Base-by-base conservation (phyloP, 2,888 invertebrate species). In the Hirtodrosophila histrioides region DNA sequence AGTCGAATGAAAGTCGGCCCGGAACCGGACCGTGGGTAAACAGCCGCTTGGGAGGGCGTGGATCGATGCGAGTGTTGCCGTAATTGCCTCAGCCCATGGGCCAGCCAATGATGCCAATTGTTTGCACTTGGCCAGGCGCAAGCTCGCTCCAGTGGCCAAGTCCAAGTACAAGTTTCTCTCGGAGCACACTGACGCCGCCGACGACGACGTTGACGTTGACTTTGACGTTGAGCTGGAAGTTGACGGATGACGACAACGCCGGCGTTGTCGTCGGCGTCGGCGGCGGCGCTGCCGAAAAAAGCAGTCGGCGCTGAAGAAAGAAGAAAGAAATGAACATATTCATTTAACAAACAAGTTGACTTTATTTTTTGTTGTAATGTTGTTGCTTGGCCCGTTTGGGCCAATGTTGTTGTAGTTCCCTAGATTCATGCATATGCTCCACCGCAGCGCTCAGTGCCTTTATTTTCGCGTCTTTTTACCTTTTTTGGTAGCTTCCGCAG, bases 341-440 rank as follows among this genome's bases (percentile, higher is more conserved):
- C 87, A 84, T 54, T 84, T 86, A 88, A 86, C 84, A 86, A 88
- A 86, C 88, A 88, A 86, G 88, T 86, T 88, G 82, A 85, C 85
- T 85, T 84, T 84, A 88, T 88, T 88, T 76, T 54, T 54, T 41
- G 17, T 62, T 9, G 37, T 12, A 58, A 71, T 70, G 77, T 77
- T 75, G 76, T 67, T 77, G 85, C 50, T 81, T 67, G 41, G 63
- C 78, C 61, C 73, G 72, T 75, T 78, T 73, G 72, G 46, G 66
- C 31, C 49, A 35, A 48, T 66, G 55, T 46, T 64, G 53, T 62
- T 58, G 50, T 40, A 53, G 41, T 69, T 65, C 31, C 74, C 69
- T 64, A 79, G 83, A 78, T 72, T 78, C 77, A 69, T 72, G 87
- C 57, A 69, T 77, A 43, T 83, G 61, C 17, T 17, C 17, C 17